Base-by-base conservation (phyloP, 2,113 vertebrate species). In the Thymallus thymallus region DNA sequence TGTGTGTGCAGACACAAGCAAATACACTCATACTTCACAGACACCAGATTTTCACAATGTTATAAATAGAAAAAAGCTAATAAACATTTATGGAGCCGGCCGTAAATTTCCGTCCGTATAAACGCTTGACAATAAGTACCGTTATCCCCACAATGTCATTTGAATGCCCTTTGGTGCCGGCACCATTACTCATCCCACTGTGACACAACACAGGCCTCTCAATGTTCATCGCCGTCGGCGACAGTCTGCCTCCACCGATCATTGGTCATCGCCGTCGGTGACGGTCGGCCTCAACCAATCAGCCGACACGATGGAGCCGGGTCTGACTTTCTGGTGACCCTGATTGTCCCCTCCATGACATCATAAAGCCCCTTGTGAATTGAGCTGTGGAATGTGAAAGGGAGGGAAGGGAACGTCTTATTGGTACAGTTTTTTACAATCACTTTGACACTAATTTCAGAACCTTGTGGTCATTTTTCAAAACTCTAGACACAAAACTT, bases 21-120 rank as follows among this genome's bases (percentile, higher is more conserved):
- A 18, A 22, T 6, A 60, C 18, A 22, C 56, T 16, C 56, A 22
- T 20, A 32, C 30, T 20, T 5, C 2, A 45, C 66, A 46, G 5
- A 12, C 41, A 68, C 10, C 18, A 22, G 76, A 77, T 90, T 78
- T 90, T 88, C 86, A 51, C 92, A 84, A 88, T 89, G 89, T 88
- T 89, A 88, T 94, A 92, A 88, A 91, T 94, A 94, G 88, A 90
- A 80, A 82, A 91, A 88, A 90, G n/a, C n/a, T n/a, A 93, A 92
- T 91, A 94, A 94, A 90, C 91, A 86, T 94, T 94, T 92, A 92
- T 90, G 78, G 88, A 83, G 78, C 14, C 5, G 60, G 73, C 86
- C 74, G 76, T 93, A 91, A 94, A 92, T 94, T 81, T 83, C 86
- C 91, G 51, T 51, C 86, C 88, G 87, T 87, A 81, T 81, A 91